Evolutionary conservation across 2,888 invertebrate species (phyloP).

Genomic region (Unio delphinus): DNA sequence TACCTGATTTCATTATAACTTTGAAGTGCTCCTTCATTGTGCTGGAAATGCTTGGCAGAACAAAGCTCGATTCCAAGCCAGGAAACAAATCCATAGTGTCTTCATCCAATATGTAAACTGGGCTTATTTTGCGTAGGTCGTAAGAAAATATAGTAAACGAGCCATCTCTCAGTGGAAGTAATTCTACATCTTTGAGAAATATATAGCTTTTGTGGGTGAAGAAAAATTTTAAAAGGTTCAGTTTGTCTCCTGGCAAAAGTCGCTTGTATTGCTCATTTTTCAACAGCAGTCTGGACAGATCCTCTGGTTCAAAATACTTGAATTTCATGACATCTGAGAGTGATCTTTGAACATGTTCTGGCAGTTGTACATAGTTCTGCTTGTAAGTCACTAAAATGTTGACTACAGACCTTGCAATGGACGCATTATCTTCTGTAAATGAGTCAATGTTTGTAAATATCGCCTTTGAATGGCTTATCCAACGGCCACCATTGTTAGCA

Average conservation of each 20-base stretch:
- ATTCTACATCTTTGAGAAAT: constrained; percentile 9
- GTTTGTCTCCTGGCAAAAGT: constrained; percentile 6
- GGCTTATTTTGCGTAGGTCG: background rate
- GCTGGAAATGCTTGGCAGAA: background rate
- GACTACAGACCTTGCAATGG: too few species aligned
- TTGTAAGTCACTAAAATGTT: too few species aligned
- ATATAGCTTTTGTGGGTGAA: background rate
- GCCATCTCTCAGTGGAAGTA: constrained; percentile 20
- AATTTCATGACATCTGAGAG: too few species aligned
- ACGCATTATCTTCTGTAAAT: background rate
- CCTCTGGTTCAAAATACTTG: constrained; percentile 5
- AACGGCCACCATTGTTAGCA: constrained; percentile 16
- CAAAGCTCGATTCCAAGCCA: constrained; percentile 14
- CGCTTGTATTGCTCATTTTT: background rate
- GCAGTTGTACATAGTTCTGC: too few species aligned
- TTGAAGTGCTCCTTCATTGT: too few species aligned
- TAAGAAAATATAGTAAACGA: constrained; percentile 11
- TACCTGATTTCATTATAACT: too few species aligned
- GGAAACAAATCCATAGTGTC: constrained; percentile 21
- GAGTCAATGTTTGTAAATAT: constrained; percentile 6
- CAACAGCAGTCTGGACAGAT: constrained; percentile 5
- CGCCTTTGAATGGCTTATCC: constrained; percentile 19
- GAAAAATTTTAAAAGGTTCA: constrained; percentile 9
- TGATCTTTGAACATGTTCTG: too few species aligned
- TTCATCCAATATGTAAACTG: constrained; percentile 11